Base-by-base conservation (phyloP, 1,140 invertebrate species). In the Helicoverpa armigera region DNA sequence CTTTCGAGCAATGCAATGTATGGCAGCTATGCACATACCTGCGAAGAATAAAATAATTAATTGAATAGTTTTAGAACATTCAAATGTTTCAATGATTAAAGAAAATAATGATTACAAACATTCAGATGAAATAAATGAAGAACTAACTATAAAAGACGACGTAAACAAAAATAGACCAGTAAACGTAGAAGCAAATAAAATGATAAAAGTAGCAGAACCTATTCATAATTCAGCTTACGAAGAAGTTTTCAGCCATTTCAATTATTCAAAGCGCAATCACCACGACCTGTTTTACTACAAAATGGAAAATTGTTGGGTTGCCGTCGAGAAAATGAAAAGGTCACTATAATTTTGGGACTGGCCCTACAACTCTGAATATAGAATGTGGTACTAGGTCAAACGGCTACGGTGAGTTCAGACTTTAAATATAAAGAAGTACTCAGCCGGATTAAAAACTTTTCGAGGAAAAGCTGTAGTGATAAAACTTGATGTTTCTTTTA, bases 401-500 rank as follows among this genome's bases (percentile, higher is more conserved):
- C 69, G 69, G n/a, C 48, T 48, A 70, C 50, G 3, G 69, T 51
- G 3, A 54, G 13, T 54, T 53, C 18, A 31, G 50, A 23, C 4
- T 51, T 31, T 13, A 23, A n/a, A 53, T 72, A 54, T 72, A 72
- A 51, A 54, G 50, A n/a, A 23, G 29, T 7, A n/a, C 23, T 69
- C 48, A 13, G 48, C 10, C 1, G 48, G 48, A 72, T 31, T 72
- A 51, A 54, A 70, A 72, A 72, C 3, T 53, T 65, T 54, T 53
- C 69, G 11, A 72, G 50, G 23, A 29, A 31, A 1, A n/a, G 10
- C 10, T 23, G 9, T 43, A 43, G 43, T 69, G 50, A 18, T 69
- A 69, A 69, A 69, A 69, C 16, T 69, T 50, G 43, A 43, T 50
- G 43, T 69, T 69, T 69, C 16, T 50, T 50, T 43, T 43, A 43